A percentile compares a stretch with the other conserved stretches of the same genome.
phyloP scores from a whole-genome alignment of 2,113 vertebrate species.

The Rostratula benghalensis region DNA sequence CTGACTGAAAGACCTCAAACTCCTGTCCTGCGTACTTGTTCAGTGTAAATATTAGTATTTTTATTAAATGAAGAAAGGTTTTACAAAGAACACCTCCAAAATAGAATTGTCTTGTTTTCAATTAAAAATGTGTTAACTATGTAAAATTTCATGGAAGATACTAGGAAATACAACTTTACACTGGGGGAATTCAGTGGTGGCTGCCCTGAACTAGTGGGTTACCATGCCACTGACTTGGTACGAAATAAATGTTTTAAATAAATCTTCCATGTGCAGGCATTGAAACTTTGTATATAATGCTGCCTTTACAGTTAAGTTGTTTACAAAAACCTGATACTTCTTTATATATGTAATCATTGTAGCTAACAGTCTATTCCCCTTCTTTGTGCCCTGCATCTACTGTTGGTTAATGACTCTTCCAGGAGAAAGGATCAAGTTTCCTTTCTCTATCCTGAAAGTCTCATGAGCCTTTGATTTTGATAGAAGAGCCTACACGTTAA shows the following conservation, averaged over 20 bases:
- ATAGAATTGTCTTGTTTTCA: background rate
- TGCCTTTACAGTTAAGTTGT: background rate
- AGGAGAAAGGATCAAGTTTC: background rate
- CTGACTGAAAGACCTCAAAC: background rate
- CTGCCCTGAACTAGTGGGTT: background rate
- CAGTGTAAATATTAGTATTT: background rate
- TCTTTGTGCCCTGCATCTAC: background rate
- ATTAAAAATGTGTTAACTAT: background rate
- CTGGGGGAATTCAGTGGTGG: background rate
- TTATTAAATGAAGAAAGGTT: background rate
- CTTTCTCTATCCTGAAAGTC: background rate
- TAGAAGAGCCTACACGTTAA: background rate
- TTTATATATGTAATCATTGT: background rate
- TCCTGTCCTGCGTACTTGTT: background rate
- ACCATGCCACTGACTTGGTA: background rate
- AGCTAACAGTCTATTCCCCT: background rate
- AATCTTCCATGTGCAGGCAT: background rate
- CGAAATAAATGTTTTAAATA: background rate
- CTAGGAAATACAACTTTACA: background rate
- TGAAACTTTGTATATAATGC: background rate
- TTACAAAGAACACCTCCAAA: background rate
- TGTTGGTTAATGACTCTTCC: background rate
- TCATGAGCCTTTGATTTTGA: background rate
- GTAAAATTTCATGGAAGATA: no score
- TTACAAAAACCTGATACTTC: background rate